phyloP scores from a whole-genome alignment of 2,797 vertebrate species.

The Chromis chromis region DNA sequence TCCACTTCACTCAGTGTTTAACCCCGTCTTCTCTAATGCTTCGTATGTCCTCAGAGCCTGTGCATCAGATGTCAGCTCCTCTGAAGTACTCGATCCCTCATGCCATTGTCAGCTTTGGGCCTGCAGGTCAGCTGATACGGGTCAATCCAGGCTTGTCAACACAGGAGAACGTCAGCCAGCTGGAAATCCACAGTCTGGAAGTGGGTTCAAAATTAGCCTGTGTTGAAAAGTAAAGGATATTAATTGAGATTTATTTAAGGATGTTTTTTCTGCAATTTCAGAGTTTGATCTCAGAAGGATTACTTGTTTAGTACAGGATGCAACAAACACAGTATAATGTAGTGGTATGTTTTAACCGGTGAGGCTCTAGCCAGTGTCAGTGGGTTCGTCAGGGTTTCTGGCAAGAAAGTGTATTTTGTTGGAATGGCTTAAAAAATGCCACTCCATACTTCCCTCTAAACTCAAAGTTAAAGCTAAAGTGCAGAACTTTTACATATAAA shows the following conservation, averaged over 20 bases:
- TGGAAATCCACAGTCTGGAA: slow-evolving; percentile 92
- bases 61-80: slow-evolving; percentile 60
- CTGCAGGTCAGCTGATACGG: slow-evolving; percentile 88
- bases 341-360: too few relatives aligned
- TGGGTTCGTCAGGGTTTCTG: too few relatives aligned
- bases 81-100: slow-evolving; percentile 88
- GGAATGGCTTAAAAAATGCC: too few relatives aligned
- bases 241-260: not conserved
- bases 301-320: not conserved
- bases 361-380: too few relatives aligned
- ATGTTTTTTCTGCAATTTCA: not conserved
- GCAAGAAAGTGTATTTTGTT: too few relatives aligned
- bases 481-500: too few relatives aligned
- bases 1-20: not conserved
- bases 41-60: slow-evolving; percentile 47
- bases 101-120: slow-evolving; percentile 86
- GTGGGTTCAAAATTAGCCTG: slow-evolving; percentile 66
- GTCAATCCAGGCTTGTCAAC: slow-evolving; percentile 79
- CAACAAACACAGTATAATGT: too few relatives aligned
- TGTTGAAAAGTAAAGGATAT: slow-evolving; percentile 7
- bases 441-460: too few relatives aligned
- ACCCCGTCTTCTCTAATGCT: not conserved
- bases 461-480: too few relatives aligned
- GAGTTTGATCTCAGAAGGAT: not conserved
- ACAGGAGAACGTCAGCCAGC: slow-evolving; percentile 79